These are phyloP conservation scores for Drosophila yooni DNA, from an alignment of 2,888 invertebrate genomes.

Conservation along the genomic window DNA sequence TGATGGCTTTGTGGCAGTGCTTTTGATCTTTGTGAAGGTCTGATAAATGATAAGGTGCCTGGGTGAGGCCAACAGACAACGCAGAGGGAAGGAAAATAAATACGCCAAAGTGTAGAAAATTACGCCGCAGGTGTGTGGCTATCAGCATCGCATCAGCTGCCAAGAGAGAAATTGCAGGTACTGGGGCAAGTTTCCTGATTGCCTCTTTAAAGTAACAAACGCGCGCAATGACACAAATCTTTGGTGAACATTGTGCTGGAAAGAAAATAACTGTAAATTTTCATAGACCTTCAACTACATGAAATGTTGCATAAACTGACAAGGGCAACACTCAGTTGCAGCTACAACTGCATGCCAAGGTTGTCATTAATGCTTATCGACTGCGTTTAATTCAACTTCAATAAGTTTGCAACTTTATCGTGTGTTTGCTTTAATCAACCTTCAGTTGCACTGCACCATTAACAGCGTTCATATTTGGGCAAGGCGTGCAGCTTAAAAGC, in stretches of 20 bases:
- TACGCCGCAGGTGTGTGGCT: conserved; percentile 65
- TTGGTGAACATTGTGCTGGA: neutral
- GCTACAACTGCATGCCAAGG: conserved; percentile 38
- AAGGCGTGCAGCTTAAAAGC: conserved; percentile 20
- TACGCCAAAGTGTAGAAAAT: conserved; percentile 67
- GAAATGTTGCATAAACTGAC: conserved; percentile 23
- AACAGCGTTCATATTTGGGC: conserved; percentile 28
- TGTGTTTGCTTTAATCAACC: conserved; percentile 35
- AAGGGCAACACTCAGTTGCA: neutral
- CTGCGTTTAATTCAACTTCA: conserved; percentile 3
- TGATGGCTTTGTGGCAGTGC: conserved; percentile 52
- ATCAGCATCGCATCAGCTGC: conserved; percentile 36
- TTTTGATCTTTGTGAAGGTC: conserved; percentile 67
- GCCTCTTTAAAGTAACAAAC: conserved; percentile 3
- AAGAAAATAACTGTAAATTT: too few species aligned
- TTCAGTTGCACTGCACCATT: conserved; percentile 33
- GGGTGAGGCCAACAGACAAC: conserved; percentile 16
- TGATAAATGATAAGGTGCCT: conserved; percentile 72
- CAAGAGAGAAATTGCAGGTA: conserved; percentile 20
- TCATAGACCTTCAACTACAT: neutral
- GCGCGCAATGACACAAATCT: neutral
- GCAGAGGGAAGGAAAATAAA: conserved; percentile 13
- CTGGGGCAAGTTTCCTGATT: conserved; percentile 8
- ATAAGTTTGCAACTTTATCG: neutral
- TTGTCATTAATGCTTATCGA: conserved; percentile 37